Evolutionary conservation across 2,888 invertebrate genomes (phyloP).

Genomic region (Apomyelois bistriatella): DNA sequence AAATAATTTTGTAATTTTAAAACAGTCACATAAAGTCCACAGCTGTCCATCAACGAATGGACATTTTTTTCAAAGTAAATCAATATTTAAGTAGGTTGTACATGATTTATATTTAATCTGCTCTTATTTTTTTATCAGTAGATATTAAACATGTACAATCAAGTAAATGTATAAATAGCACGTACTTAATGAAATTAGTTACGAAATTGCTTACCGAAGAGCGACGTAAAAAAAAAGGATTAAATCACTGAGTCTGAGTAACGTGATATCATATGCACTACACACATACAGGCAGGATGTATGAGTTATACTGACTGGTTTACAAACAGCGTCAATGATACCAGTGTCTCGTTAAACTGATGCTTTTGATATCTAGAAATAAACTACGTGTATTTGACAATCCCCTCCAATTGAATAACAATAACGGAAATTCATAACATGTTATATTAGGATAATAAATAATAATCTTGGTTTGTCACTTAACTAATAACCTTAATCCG

Average conservation of each 20-base stretch:
- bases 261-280: not conserved
- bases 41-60: too few relatives aligned
- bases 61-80: too few relatives aligned
- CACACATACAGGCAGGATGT: conserved; percentile 5
- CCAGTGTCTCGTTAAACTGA: conserved; percentile 2
- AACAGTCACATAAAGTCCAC: too few relatives aligned
- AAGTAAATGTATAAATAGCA: not conserved
- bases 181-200: not conserved
- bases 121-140: not conserved
- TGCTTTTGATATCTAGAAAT: not conserved
- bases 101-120: too few relatives aligned
- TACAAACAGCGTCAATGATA: not conserved
- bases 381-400: not conserved
- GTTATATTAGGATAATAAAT: too few relatives aligned
- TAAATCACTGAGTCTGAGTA: not conserved
- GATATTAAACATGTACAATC: not conserved
- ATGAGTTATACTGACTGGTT: not conserved
- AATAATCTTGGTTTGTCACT: too few relatives aligned
- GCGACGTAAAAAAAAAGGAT: not conserved
- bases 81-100: too few relatives aligned
- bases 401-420: not conserved
- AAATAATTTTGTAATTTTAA: too few relatives aligned
- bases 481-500: too few relatives aligned
- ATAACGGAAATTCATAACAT: too few relatives aligned
- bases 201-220: conserved; percentile 1